Base-by-base conservation (phyloP, 2,797 vertebrate genomes). In the Linurgus olivaceus region DNA sequence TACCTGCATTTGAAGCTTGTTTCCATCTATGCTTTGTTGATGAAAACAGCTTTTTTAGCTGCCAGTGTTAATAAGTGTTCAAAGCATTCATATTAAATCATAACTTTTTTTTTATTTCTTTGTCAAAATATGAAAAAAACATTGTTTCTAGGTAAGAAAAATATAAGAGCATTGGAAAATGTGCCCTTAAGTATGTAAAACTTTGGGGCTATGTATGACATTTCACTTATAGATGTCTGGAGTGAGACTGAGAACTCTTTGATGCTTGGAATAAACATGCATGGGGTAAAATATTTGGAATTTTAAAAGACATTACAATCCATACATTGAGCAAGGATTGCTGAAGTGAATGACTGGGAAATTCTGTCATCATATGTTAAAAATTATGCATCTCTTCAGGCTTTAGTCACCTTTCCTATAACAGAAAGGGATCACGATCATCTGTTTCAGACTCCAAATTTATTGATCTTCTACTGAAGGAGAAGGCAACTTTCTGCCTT, bases 401-500 rank as follows among this genome's bases (percentile, higher is more conserved):
- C 25, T 71, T 77, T 48, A 50, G 7, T 79, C 13, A 20, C 28
- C 26, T 50, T 72, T 72, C 24, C 57, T 51, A 17, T 44, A 62
- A 50, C 3, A 20, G 55, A 73, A 73, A 77, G 24, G 2, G 8
- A 2, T 79, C 55, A 45, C 0, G 0, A 17, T 78, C 67, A n/a
- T n/a, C 29, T 84, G 4, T 72, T 79, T 82, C 50, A 54, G 55
- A 38, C 31, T 94, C 51, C 9, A 20, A 15, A 24, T 47, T 35
- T 87, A 25, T 21, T 48, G 7, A 21, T 67, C 19, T 21, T 47
- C 13, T 48, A 1, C 40, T 68, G 54, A 54, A 65, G 25, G 14
- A 67, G 38, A 42, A 65, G 13, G 5, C 7, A 40, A 13, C 29
- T 68, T 75, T 11, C 14, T 31, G 6, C 3, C 8, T 81, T 61